Base-by-base conservation (phyloP, 2,888 invertebrate species). In the Clitarchus hookeri region DNA sequence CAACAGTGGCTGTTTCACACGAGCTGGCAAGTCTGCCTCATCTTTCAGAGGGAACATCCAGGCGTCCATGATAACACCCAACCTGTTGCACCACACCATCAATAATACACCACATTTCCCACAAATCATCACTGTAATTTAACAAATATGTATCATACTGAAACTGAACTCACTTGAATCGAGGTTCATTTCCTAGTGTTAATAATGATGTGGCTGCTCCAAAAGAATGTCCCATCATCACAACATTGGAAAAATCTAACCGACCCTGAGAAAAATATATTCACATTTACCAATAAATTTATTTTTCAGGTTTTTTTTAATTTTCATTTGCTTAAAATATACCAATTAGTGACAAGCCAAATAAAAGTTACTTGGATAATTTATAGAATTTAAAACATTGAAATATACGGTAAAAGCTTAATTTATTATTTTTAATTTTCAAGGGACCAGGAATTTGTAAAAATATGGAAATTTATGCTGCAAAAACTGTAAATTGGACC, bases 161-260 rank as follows among this genome's bases (percentile, higher is more conserved):
- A 19, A 8, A 65, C n/a, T 83, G 12, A 26, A 85, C 85, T 82
- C 84, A 84, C 87, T 84, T 86, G 13, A 94, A 92, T 88, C 94
- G 91, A 44, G 90, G 89, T 87, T 94, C 93, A 85, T 91, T 91
- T 0, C 93, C 92, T 44, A 94, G 90, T 0, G 94, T 91, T 44
- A 93, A 91, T 4, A 95, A 90, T 16, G 93, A 92, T 0, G 95
- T 94, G 9, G 94, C 93, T 3, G 93, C 95, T 12, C 95, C 95
- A 91, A 95, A 95, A 0, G 95, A 95, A 90, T 95, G 95, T 3
- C 95, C 95, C 89, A 93, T 92, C 87, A 94, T 91, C 0, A 92
- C 91, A 2, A 93, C 89, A 87, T 90, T 91, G 9, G 91, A 90
- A 23, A 92, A 84, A 89, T 94, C 93, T 85, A 94, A 90, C 54